Conservation (phyloP, 23 tunicate genomes). For the Styela plicata region DNA sequence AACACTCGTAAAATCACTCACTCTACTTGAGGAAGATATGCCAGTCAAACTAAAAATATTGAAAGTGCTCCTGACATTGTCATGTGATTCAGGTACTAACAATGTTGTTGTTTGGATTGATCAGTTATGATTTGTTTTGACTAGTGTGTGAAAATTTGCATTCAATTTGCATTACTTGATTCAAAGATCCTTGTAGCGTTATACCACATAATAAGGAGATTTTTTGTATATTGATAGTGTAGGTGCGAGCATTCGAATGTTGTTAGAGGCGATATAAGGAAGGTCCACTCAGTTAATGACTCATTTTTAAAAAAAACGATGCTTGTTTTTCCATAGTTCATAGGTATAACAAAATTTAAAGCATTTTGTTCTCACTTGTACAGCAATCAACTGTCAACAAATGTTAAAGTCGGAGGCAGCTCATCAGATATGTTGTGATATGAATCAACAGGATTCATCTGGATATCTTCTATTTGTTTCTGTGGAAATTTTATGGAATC, state of each 20-base stretch:
- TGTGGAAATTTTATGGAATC: constrained; percentile 89
- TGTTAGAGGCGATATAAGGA: no score
- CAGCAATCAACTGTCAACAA: constrained; percentile 65
- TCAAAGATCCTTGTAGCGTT: no score
- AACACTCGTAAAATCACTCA: constrained; percentile 71
- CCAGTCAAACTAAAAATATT: constrained; percentile 63
- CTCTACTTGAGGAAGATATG: constrained; percentile 49
- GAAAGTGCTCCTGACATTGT: constrained; percentile 55
- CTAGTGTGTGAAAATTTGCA: no score
- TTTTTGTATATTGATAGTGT: no score
- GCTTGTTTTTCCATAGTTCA: no score
- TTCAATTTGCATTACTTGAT: no score
- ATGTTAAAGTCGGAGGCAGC: constrained; percentile 87
- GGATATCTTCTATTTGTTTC: constrained; percentile 72
- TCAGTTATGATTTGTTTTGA: no score
- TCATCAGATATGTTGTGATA: constrained; percentile 59
- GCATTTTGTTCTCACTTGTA: not conserved
- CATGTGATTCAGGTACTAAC: constrained; percentile 54
- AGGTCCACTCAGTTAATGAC: no score
- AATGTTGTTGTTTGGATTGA: not conserved
- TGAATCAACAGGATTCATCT: constrained; percentile 64
- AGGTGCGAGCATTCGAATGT: no score
- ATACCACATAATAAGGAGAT: no score
- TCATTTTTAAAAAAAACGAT: no score
- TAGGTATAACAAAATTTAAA: no score